phyloP scores from a whole-genome alignment of 2,113 vertebrate genomes.

The Megaptera novaeangliae region DNA sequence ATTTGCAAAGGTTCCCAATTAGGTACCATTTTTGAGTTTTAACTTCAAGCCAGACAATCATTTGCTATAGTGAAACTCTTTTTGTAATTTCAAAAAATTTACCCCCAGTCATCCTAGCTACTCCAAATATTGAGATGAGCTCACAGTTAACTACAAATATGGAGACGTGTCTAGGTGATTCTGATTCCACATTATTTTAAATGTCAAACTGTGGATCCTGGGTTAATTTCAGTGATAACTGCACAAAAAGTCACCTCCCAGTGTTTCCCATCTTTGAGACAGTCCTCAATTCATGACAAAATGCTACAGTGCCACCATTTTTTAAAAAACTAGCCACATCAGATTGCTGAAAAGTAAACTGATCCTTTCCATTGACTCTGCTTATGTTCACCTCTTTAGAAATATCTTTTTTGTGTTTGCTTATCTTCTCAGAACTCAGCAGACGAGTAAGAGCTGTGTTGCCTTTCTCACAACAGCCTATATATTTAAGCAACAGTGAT shows the following conservation, averaged over 20 bases:
- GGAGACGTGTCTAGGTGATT: background rate
- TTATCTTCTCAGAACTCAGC: background rate
- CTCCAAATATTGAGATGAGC: background rate
- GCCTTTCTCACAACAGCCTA: background rate
- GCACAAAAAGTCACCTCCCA: background rate
- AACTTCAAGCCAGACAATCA: background rate
- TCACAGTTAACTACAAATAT: background rate
- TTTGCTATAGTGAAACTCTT: background rate
- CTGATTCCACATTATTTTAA: background rate
- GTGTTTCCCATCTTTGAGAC: background rate
- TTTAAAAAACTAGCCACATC: background rate
- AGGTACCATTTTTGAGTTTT: background rate
- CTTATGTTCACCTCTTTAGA: background rate
- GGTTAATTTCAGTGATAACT: background rate
- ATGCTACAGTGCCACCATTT: background rate
- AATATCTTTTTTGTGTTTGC: background rate
- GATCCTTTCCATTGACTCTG: background rate
- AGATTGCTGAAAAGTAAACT: background rate
- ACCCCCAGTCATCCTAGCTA: background rate
- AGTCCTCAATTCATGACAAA: background rate
- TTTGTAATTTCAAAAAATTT: background rate
- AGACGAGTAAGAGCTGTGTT: background rate
- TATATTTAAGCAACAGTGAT: background rate
- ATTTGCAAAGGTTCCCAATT: background rate
- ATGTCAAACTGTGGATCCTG: background rate